Base-by-base conservation (phyloP, 2,888 invertebrate genomes). In the Formica aserva region DNA sequence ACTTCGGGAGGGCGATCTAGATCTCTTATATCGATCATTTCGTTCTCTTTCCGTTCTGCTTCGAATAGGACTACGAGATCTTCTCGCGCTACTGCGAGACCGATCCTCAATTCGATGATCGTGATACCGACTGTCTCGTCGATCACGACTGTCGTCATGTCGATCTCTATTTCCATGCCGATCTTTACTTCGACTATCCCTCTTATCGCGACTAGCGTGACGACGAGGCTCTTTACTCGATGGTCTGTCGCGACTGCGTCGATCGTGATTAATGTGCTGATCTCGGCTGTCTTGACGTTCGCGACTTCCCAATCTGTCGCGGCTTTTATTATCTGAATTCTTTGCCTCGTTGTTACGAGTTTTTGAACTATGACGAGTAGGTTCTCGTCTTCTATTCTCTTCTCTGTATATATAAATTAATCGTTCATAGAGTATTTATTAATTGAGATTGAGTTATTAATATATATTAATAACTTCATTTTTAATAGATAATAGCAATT, bases 121-220 rank as follows among this genome's bases (percentile, higher is more conserved):
- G 18, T 89, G 92, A 87, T 93, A 93, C n/a, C 93, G 92, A 71
- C 92, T 93, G 22, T 94, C 94, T 65, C 94, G 92, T 60, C 93
- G 92, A 88, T 95, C 93, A 41, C 93, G 92, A 55, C 94, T 91
- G 55, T 94, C 91, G 6, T 95, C 95, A 52, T 95, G 94, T 35
- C 92, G 91, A 83, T 93, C 93, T n/a, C 93, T 90, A 80, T 91
- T 93, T 29, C 90, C 87, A 91, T 65, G 94, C 92, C 55, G 92
- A 26, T 92, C 91, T 72, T 86, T 92, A 29, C 91, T 93, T 90
- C 83, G 94, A 92, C 93, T 93, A 32, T 91, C 82, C 91, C 88
- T 86, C 92, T 93, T 93, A 57, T 85, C 86, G 11, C 85, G 72
- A 29, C 86, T 92, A 35, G 89, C 87, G 74, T 35, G 75, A 18